These are phyloP conservation scores for Scelioninae gen. 2 DNA, from an alignment of 2,888 invertebrate species.

Conservation along the genomic window DNA sequence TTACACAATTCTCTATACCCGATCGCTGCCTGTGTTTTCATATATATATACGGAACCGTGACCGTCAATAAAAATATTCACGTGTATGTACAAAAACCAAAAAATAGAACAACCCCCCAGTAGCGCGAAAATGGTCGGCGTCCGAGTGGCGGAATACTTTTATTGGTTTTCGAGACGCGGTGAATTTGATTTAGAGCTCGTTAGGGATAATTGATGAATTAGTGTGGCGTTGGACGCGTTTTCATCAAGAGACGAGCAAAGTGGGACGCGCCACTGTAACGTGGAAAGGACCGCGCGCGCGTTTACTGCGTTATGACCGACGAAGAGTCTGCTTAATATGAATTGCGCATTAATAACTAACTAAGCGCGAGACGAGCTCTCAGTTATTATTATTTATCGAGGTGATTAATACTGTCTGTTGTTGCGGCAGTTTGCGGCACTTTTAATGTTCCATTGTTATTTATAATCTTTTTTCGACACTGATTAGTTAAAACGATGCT, in stretches of 20 bases:
- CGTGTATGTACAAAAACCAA: too few species aligned
- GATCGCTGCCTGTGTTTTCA: too few species aligned
- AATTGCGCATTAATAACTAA: slow-evolving; percentile 75
- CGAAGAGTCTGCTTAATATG: slow-evolving; percentile 71
- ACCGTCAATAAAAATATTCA: too few species aligned
- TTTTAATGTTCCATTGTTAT: slow-evolving; percentile 4
- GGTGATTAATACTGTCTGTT: slow-evolving; percentile 72
- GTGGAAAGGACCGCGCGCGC: slow-evolving; percentile 15
- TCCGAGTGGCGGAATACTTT: slow-evolving; percentile 33
- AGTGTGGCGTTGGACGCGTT: slow-evolving; percentile 34
- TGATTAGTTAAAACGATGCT: too few species aligned
- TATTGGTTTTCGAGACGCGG: slow-evolving; percentile 37
- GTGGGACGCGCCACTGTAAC: slow-evolving; percentile 5
- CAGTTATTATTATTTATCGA: slow-evolving; percentile 74
- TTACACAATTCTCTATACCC: too few species aligned
- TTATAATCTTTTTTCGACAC: not conserved
- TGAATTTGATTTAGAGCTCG: slow-evolving; percentile 49
- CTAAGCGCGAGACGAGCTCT: slow-evolving; percentile 66
- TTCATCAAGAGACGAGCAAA: slow-evolving; percentile 40
- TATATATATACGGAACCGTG: too few species aligned
- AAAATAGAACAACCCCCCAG: too few species aligned
- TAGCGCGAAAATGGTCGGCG: slow-evolving; percentile 13
- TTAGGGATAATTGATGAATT: slow-evolving; percentile 57
- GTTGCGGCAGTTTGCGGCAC: slow-evolving; percentile 36
- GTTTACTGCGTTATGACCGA: slow-evolving; percentile 61